Conservation (phyloP, 2,888 invertebrate species). For the Melipona bicolor region DNA sequence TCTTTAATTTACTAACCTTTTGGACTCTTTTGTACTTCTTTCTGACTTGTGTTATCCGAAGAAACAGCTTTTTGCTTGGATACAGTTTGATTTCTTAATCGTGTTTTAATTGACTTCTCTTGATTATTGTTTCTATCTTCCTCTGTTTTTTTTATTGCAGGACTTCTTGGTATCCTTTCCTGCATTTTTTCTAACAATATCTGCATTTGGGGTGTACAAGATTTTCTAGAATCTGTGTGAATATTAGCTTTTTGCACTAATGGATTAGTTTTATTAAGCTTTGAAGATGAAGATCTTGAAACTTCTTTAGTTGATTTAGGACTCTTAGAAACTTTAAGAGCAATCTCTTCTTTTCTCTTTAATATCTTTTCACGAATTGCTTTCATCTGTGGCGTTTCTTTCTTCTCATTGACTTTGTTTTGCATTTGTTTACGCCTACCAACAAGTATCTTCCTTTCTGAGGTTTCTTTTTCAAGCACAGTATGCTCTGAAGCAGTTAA, state of each 20-base stretch:
- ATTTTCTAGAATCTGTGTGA: not conserved
- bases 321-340: not conserved
- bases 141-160: not conserved
- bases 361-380: constrained; percentile 66
- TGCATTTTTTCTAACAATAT: constrained; percentile 65
- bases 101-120: not conserved
- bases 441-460: constrained; percentile 51
- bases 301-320: constrained; percentile 21
- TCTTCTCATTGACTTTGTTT: constrained; percentile 24
- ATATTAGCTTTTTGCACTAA: not conserved
- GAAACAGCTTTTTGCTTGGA: not conserved
- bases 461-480: not conserved
- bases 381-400: constrained; percentile 76
- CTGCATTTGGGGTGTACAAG: constrained; percentile 73
- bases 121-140: not conserved
- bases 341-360: constrained; percentile 47
- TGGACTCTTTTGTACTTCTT: not conserved
- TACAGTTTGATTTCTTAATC: not conserved
- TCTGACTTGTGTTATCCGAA: not conserved
- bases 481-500: constrained; percentile 52
- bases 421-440: constrained; percentile 52
- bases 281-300: not conserved
- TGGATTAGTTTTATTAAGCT: not conserved
- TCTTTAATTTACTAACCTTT: constrained; percentile 3
- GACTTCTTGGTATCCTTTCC: constrained; percentile 17